Percentiles rank a stretch among this genome's conserved stretches.
Conservation (phyloP, 2,113 vertebrate species). For the Aspiorhynchus laticeps region DNA sequence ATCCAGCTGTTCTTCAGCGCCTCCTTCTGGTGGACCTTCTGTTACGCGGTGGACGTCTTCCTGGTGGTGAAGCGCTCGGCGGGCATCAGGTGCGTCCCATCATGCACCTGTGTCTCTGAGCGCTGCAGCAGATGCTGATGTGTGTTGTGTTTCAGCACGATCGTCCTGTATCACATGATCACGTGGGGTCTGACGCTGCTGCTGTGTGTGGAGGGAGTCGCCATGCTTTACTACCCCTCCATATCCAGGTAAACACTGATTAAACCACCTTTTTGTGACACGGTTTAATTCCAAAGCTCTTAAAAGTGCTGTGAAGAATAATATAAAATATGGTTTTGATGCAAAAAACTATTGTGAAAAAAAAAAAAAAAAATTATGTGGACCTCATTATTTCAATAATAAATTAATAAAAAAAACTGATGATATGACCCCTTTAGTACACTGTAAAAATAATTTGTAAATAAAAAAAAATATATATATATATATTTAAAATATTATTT, state of each 20-base stretch:
- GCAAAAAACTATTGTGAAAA: no score
- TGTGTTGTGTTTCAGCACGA: conserved; percentile 78
- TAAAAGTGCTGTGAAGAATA: no score
- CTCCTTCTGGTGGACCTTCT: conserved; percentile 97
- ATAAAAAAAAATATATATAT: no score
- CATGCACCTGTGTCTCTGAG: background rate
- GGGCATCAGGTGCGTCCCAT: conserved; percentile 83
- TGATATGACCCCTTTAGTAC: no score
- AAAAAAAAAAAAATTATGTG: no score
- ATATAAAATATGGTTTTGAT: no score
- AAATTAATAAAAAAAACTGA: no score
- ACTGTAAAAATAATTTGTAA: no score
- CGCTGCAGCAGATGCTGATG: background rate
- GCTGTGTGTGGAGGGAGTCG: conserved; percentile 87
- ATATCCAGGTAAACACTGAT: conserved; percentile 81
- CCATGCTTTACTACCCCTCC: conserved; percentile 94
- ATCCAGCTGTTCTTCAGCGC: conserved; percentile 93
- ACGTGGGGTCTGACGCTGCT: conserved; percentile 90
- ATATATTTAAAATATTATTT: no score
- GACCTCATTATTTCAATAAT: no score
- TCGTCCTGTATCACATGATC: conserved; percentile 94
- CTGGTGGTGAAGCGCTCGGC: conserved; percentile 91
- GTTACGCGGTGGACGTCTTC: conserved; percentile 92
- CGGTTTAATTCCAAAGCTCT: no score
- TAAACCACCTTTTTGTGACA: no score